phyloP scores from a whole-genome alignment of 37 sponge, comb jelly and placozoan species.

The Hormiphora californensis region DNA sequence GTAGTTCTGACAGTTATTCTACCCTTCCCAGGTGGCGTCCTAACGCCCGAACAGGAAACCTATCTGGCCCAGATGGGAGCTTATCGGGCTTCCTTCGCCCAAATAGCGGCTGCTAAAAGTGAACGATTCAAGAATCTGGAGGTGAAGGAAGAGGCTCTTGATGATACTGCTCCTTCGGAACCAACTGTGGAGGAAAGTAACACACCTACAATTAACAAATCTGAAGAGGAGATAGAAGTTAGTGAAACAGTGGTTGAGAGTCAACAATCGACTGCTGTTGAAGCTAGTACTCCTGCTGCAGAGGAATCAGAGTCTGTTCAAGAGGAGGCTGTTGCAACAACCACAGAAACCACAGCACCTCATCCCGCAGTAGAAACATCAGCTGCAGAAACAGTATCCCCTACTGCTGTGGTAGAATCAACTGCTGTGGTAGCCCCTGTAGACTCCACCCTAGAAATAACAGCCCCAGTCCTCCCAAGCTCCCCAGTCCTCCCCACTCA shows the following conservation, averaged over 20 bases:
- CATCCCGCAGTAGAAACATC: no score
- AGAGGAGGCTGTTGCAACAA: neutral
- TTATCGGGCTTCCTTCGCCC: neutral
- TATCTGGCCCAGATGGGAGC: conserved; percentile 37
- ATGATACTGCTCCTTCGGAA: no score
- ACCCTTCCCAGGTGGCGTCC: no score
- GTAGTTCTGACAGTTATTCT: no score
- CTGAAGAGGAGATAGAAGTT: neutral
- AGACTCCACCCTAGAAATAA: neutral
- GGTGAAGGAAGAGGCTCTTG: neutral
- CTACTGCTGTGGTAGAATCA: neutral
- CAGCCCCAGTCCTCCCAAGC: no score
- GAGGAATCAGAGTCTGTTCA: neutral
- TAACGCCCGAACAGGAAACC: conserved; percentile 24
- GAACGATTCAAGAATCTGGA: no score
- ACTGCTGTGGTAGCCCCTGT: neutral
- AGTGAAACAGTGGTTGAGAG: neutral
- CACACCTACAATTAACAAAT: neutral
- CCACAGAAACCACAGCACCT: neutral
- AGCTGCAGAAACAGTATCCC: no score
- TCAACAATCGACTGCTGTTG: neutral
- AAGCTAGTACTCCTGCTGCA: neutral
- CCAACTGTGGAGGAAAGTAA: neutral
- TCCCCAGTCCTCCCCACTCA: no score
- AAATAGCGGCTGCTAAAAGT: no score